Evolutionary conservation across 1,140 invertebrate species (phyloP).

Genomic region (Rhyzopertha dominica): DNA sequence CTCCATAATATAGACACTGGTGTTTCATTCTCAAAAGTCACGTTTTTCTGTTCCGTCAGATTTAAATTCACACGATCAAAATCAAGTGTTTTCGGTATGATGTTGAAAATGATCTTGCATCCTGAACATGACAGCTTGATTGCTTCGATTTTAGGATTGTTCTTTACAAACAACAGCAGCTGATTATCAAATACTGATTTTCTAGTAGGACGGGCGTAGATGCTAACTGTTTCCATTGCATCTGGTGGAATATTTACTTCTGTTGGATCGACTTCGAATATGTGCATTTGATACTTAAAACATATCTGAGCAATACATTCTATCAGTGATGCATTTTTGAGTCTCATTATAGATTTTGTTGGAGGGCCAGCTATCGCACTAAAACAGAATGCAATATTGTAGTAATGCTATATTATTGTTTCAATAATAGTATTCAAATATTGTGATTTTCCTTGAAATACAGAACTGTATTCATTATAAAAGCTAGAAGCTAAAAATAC

Average conservation of each 20-base stretch:
- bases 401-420: too few species aligned
- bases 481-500: too few species aligned
- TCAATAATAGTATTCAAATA: too few species aligned
- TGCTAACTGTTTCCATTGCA: conserved; percentile 13
- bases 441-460: too few species aligned
- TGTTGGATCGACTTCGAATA: conserved; percentile 14
- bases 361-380: too few species aligned
- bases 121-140: conserved; percentile 21
- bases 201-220: conserved; percentile 20
- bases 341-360: too few species aligned
- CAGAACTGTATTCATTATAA: too few species aligned
- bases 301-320: too few species aligned
- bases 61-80: conserved; percentile 33
- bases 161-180: conserved; percentile 27
- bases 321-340: too few species aligned
- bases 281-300: too few species aligned
- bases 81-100: conserved; percentile 23
- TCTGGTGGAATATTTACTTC: conserved; percentile 17
- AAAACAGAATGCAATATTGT: too few species aligned
- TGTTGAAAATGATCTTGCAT: conserved; percentile 23
- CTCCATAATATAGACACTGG: conserved; percentile 30
- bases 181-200: conserved; percentile 16
- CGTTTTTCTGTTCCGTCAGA: conserved; percentile 16
- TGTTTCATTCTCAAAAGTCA: conserved; percentile 28
- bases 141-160: conserved; percentile 34